phyloP scores from a whole-genome alignment of 2,888 invertebrate genomes.

The Ellobium chinense region DNA sequence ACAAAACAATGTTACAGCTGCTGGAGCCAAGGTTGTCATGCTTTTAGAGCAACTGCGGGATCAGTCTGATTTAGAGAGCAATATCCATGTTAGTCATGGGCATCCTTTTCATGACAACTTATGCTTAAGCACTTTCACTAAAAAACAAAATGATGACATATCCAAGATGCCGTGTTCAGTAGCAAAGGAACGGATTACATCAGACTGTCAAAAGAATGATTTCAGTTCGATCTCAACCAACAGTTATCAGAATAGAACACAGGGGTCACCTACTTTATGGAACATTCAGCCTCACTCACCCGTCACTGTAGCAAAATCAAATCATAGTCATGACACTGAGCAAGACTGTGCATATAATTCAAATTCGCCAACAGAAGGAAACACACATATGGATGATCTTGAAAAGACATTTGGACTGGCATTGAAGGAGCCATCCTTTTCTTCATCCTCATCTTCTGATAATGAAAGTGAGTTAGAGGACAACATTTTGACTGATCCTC shows the following conservation, averaged over 20 bases:
- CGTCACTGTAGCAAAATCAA: neutral
- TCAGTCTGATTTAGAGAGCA: neutral
- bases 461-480: constrained; percentile 44
- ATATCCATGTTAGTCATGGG: neutral
- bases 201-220: neutral
- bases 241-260: neutral
- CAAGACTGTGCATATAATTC: neutral
- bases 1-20: constrained; percentile 8
- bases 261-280: neutral
- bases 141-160: neutral
- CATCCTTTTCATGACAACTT: neutral
- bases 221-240: neutral
- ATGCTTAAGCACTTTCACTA: neutral
- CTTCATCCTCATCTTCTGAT: constrained; percentile 10
- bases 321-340: neutral
- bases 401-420: neutral
- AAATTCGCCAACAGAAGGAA: neutral
- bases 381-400: neutral
- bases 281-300: neutral
- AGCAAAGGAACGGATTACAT: neutral
- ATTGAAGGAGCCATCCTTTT: neutral
- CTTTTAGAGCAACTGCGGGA: constrained; percentile 15
- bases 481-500: constrained; percentile 51
- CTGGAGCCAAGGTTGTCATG: constrained; percentile 21
- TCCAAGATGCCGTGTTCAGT: neutral